Percentiles rank a stretch among this genome's conserved stretches.
phyloP scores from a whole-genome alignment of 2,797 vertebrate genomes.

The Centropyge bicolor region DNA sequence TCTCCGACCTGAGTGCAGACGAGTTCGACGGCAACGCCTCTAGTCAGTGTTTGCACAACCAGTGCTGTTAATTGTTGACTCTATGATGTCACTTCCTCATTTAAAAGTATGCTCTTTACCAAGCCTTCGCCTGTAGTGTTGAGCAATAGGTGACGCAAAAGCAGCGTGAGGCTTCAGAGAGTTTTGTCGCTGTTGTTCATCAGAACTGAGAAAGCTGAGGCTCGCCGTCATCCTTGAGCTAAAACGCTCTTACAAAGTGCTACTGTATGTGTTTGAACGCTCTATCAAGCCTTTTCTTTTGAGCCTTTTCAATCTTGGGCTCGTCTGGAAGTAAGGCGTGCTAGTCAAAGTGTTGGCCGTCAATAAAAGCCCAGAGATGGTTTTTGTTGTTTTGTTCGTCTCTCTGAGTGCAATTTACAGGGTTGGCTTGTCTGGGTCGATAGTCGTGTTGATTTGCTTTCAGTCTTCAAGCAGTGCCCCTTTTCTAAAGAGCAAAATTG shows the following conservation, averaged over 20 bases:
- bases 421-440: conserved; percentile 77
- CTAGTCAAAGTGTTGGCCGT: conserved; percentile 59
- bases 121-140: background rate
- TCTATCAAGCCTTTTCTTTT: conserved; percentile 46
- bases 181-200: background rate
- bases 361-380: conserved; percentile 75
- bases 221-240: conserved; percentile 18
- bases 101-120: conserved; percentile 1
- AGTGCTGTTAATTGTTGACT: conserved; percentile 13
- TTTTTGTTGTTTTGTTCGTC: conserved; percentile 79
- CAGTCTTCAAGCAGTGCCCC: conserved; percentile 78
- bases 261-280: conserved; percentile 9
- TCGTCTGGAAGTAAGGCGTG: conserved; percentile 58
- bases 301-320: conserved; percentile 53
- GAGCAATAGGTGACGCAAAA: background rate
- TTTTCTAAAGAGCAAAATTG: conserved; percentile 85
- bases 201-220: conserved; percentile 5
- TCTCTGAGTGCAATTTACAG: conserved; percentile 78
- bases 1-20: conserved; percentile 40
- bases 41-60: conserved; percentile 35
- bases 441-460: conserved; percentile 81
- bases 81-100: conserved; percentile 55
- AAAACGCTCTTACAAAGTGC: conserved; percentile 8
- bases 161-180: background rate
- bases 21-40: conserved; percentile 29